Base-by-base conservation (phyloP, 2,888 invertebrate species). In the Malthinus seriepunctatus region DNA sequence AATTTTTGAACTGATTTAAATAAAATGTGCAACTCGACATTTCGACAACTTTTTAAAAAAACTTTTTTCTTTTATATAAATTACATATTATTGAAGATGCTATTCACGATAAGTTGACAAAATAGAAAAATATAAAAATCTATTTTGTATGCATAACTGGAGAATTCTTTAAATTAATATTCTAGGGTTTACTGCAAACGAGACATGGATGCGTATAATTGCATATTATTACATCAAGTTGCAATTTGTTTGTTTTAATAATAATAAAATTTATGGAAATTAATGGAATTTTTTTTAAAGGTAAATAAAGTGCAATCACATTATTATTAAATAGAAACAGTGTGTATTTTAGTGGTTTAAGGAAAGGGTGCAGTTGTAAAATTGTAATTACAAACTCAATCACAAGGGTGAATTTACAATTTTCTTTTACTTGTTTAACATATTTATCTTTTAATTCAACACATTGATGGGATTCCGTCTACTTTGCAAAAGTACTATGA, bases 161-260 rank as follows among this genome's bases (percentile, higher is more conserved):
- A 44, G 35, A 44, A 39, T 45, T 12, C 12, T 42, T 33, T 15
- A 33, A 50, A 55, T 55, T 55, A 50, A 49, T 55, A 55, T 55
- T 48, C 55, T 39, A 49, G 42, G n/a, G 42, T 55, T 34, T 32
- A 11, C 42, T 55, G 49, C 55, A 55, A 48, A 55, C 48, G 55
- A 39, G 49, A 55, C 55, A 44, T 55, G 55, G 44, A 49, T 55
- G 55, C 55, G 49, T 55, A 50, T 55, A 55, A 55, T 55, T 55
- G 55, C 49, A 55, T 55, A 55, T 55, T 55, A 55, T 55, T 55
- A 49, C 38, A 15, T 32, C 34, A 55, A 55, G 42, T 55, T 55
- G 39, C 44, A 42, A 46, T 49, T 55, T 55, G 55, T 54, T 54
- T 47, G 38, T 54, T 54, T 54, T 47, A 54, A 52, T 52, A 54